A percentile compares a stretch with the other conserved stretches of the same genome.
These are phyloP conservation scores for Azemiops feae DNA, from an alignment of 2,113 vertebrate genomes.

Conservation along the genomic window DNA sequence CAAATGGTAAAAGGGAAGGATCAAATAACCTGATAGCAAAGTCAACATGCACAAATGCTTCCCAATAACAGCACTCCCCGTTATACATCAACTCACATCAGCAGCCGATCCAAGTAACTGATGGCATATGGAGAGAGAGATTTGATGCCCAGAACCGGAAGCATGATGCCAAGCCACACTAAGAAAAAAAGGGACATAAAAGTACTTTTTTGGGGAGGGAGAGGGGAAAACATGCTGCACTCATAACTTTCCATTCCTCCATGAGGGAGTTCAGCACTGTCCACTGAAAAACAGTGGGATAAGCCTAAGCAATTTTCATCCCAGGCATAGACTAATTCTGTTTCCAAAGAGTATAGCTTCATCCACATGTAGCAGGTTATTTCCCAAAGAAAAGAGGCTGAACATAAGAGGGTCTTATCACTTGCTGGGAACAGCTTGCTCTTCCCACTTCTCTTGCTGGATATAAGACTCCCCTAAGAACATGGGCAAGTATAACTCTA, in stretches of 20 bases:
- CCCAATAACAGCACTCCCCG: rapidly evolving
- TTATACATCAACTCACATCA: slow-evolving; percentile 77
- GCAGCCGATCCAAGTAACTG: slow-evolving; percentile 87
- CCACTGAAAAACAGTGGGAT: background rate
- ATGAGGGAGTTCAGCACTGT: background rate
- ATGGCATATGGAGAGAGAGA: slow-evolving; percentile 87
- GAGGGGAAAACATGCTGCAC: background rate
- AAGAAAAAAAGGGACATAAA: slow-evolving; percentile 13
- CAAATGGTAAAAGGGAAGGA: too few species aligned
- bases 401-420: background rate
- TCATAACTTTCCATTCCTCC: background rate
- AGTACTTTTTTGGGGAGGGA: background rate
- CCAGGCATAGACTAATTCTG: background rate
- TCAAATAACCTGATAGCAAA: too few species aligned
- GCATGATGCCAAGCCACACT: slow-evolving; percentile 97
- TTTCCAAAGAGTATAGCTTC: background rate
- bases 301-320: background rate
- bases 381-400: too few species aligned
- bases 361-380: background rate
- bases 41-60: background rate
- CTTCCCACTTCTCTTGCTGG: background rate
- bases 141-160: slow-evolving; percentile 92
- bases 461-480: background rate
- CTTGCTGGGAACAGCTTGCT: background rate
- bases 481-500: background rate